Evolutionary conservation across 2,797 vertebrate genomes (phyloP).

Genomic region (Onychomys torridus): DNA sequence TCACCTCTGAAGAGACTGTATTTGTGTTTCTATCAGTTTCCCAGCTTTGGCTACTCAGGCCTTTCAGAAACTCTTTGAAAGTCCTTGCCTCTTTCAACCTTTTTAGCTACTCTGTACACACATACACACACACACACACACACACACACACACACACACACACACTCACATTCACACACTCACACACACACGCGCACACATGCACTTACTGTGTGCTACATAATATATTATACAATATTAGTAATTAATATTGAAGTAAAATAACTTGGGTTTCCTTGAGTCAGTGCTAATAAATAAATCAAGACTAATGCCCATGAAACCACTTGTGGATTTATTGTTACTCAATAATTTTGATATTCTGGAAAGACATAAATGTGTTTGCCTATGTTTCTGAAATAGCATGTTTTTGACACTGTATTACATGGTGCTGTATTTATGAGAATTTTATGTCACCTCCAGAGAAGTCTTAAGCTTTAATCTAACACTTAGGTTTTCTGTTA

Average conservation of each 20-base stretch:
- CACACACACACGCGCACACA: background rate
- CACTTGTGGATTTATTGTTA: background rate
- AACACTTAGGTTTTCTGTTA: background rate
- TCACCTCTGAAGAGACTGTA: background rate
- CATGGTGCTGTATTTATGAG: background rate
- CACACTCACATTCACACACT: background rate
- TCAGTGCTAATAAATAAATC: background rate
- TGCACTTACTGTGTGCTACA: background rate
- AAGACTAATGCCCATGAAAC: background rate
- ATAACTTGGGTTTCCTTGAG: background rate
- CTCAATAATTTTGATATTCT: background rate
- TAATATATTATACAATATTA: background rate
- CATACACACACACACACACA: background rate
- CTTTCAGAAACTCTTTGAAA: background rate
- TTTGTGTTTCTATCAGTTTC: background rate
- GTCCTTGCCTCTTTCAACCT: background rate
- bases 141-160: background rate
- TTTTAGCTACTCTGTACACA: background rate
- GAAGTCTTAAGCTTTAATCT: slow-evolving; percentile 20
- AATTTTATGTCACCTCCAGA: background rate
- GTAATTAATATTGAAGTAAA: background rate
- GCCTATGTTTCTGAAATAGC: background rate
- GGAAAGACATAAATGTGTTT: background rate
- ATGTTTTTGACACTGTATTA: background rate
- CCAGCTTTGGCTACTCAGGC: background rate